Base-by-base conservation (phyloP, 2,113 vertebrate genomes). In the Microtus richardsoni region DNA sequence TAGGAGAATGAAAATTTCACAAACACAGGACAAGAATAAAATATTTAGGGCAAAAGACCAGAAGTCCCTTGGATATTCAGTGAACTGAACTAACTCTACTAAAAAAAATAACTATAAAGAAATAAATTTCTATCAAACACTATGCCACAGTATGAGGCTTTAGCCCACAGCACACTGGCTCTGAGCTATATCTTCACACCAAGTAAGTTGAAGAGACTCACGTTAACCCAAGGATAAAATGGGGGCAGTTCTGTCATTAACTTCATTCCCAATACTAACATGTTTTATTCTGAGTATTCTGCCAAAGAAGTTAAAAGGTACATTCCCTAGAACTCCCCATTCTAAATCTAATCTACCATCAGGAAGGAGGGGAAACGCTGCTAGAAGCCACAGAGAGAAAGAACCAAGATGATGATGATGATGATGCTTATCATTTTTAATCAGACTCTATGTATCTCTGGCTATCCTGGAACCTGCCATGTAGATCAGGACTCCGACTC, bases 11-110 rank as follows among this genome's bases (percentile, higher is more conserved):
- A 97, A 96, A 94, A 93, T 94, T 86, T 97, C 94, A 97, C 95
- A 91, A 96, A 95, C 85, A 92, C 85, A 92, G 95, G 94, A 94
- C 91, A 91, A 93, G 95, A 96, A 94, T 96, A 96, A 96, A 96
- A 96, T 97, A 97, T 97, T 97, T 97, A 96, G 82, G 95, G 93
- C 93, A 97, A 93, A 88, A 94, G 96, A 97, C 88, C 95, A 97
- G 90, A 96, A 96, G 93, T 96, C 78, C 88, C 95, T 96, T 91
- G 93, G 93, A 93, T 97, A 95, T 93, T 94, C 93, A 94, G 85
- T 96, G 95, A 97, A 96, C 94, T 97, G 93, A 95, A 95, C 91
- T 96, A 97, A 97, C 87, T 95, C 86, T 87, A 84, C 90, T 52
- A 49, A 90, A 91, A 87, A 70, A 79, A 74, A 60, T 19, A 66